phyloP scores from a whole-genome alignment of 2,888 invertebrate genomes.

The Drosophila nigricruria region DNA sequence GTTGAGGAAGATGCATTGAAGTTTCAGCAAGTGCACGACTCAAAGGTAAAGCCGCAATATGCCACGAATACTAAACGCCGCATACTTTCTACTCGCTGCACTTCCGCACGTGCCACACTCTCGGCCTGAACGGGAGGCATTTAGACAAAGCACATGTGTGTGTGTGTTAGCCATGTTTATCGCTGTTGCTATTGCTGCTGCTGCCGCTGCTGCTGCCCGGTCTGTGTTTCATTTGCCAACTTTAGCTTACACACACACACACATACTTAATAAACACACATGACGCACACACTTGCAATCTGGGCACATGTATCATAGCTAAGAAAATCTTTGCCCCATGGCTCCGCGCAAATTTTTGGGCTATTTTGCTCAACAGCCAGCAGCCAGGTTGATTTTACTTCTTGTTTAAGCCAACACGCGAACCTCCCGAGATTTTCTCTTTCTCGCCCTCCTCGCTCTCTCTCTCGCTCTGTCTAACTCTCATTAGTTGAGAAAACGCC shows the following conservation, averaged over 20 bases:
- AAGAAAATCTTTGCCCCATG: constrained; percentile 45
- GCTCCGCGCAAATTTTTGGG: constrained; percentile 26
- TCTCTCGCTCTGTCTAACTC: neutral
- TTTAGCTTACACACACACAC: constrained; percentile 34
- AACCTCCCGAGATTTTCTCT: constrained; percentile 21
- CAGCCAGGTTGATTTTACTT: constrained; percentile 49
- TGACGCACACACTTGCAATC: constrained; percentile 4
- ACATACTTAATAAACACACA: neutral
- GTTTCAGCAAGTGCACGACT: constrained; percentile 58
- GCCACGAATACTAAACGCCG: constrained; percentile 52
- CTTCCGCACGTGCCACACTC: constrained; percentile 38
- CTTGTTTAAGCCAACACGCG: constrained; percentile 24
- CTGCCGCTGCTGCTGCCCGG: constrained; percentile 28
- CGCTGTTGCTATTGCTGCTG: constrained; percentile 38
- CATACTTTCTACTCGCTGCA: constrained; percentile 55
- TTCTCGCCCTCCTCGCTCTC: neutral
- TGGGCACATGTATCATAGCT: constrained; percentile 31
- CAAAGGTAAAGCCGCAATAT: constrained; percentile 62
- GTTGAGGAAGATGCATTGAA: constrained; percentile 65
- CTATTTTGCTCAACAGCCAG: constrained; percentile 41
- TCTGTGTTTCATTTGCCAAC: constrained; percentile 45
- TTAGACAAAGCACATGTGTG: constrained; percentile 8
- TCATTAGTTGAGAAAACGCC: constrained; percentile 44
- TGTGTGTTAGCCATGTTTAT: constrained; percentile 22
- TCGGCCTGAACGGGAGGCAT: constrained; percentile 2